Evolutionary conservation across 1,140 invertebrate genomes (phyloP), one percentile per base, ranked within the genome.

Genomic region (Cotesia glomerata): DNA sequence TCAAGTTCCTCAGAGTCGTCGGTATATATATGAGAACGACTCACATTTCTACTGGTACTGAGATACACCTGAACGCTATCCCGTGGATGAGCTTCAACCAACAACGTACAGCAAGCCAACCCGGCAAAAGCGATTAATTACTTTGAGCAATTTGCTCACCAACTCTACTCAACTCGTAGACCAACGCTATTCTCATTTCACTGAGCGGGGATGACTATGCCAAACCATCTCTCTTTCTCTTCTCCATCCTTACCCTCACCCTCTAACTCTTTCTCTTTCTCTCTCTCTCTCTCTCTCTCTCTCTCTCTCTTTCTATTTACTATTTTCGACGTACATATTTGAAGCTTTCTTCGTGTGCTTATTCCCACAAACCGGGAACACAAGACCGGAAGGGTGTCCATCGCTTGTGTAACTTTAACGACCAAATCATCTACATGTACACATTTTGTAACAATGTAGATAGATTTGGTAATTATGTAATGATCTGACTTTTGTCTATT

Each of bases 91-190:
- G 79, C 80, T 77, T 80, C 80, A 78, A 77, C 76, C 78, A 76
- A 77, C 80, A 79, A 79, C 79, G 77, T 79, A 45, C 39, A 76
- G 80, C 80, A 80, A 83, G 78, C 81, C 81, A 81, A 82, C 81
- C 80, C 83, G 80, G 81, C 81, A 85, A 84, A 84, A 85, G 84
- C 84, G 83, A 85, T 85, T 85, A 85, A 85, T 85, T 85, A 85
- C 84, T 85, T 84, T 84, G 83, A 84, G 84, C 84, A 85, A 85
- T 85, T 85, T 85, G 83, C 84, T 84, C 83, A 82, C 80, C 83
- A 85, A 85, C 83, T 85, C 81, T 80, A 83, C 83, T 83, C 83
- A 82, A 78, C 81, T 83, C 82, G 81, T 80, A 81, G 82, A 85
- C 83, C 82, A 82, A 84, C 81, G 84, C 83, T 84, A 84, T 85